Conservation (phyloP, 2,888 invertebrate genomes). For the Oegoconia quadripuncta region DNA sequence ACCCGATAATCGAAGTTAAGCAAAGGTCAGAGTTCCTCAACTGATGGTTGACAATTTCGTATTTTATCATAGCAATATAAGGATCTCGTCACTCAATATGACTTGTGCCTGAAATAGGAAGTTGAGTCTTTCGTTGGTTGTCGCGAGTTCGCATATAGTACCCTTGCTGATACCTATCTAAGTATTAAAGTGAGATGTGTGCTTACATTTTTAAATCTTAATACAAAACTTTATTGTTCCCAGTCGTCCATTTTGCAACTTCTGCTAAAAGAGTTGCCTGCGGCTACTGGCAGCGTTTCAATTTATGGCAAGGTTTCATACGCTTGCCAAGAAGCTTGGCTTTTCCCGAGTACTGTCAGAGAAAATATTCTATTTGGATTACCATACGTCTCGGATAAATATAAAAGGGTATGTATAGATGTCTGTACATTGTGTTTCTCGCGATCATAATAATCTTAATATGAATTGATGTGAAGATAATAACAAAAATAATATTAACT, state of each 20-base stretch:
- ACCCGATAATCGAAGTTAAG: too few species aligned
- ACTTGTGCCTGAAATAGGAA: too few species aligned
- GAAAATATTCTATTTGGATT: slow-evolving; percentile 93
- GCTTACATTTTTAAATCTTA: not conserved
- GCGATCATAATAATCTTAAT: slow-evolving; percentile 6
- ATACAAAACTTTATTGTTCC: slow-evolving; percentile 20
- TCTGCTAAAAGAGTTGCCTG: slow-evolving; percentile 85
- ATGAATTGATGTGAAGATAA: slow-evolving; percentile 13
- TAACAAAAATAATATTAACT: slow-evolving; percentile 15
- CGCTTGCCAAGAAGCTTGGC: slow-evolving; percentile 92
- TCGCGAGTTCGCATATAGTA: too few species aligned
- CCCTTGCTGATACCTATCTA: too few species aligned
- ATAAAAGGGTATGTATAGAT: slow-evolving; percentile 54
- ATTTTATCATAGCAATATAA: too few species aligned
- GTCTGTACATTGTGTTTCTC: not conserved
- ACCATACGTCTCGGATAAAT: slow-evolving; percentile 79
- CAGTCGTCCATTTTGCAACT: slow-evolving; percentile 83
- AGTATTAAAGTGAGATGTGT: not conserved
- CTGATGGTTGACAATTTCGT: too few species aligned
- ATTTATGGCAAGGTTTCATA: slow-evolving; percentile 84
- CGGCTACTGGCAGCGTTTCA: slow-evolving; percentile 80
- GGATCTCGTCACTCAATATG: too few species aligned
- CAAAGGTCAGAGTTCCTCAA: too few species aligned
- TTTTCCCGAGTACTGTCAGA: slow-evolving; percentile 85
- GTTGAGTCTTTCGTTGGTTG: too few species aligned